Conservation (phyloP, 2,888 invertebrate genomes). For the Teleiodes luculella region DNA sequence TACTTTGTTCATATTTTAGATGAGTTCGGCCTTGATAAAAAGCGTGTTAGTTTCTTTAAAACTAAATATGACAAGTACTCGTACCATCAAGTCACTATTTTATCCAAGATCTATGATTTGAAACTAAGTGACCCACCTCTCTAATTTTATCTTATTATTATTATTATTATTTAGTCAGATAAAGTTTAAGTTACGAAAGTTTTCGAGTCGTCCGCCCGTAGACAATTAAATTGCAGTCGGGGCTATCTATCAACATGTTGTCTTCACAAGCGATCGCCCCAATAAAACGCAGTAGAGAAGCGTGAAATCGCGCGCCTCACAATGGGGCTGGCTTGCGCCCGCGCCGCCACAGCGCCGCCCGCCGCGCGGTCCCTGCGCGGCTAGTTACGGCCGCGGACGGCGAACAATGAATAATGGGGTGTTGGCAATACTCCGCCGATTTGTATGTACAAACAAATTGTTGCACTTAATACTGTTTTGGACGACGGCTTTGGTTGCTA, state of each 20-base stretch:
- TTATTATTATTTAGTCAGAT: neutral
- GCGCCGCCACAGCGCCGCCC: neutral
- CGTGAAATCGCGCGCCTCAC: slow-evolving; percentile 43
- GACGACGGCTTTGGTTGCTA: slow-evolving; percentile 10
- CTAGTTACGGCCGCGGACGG: slow-evolving; percentile 4
- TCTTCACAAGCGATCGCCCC: slow-evolving; percentile 34
- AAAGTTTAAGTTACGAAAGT: neutral
- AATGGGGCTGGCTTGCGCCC: slow-evolving; percentile 12
- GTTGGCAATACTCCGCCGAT: slow-evolving; percentile 40
- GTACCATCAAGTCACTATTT: too few species aligned
- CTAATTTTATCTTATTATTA: too few species aligned
- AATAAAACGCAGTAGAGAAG: slow-evolving; percentile 36
- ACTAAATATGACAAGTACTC: too few species aligned
- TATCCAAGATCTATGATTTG: too few species aligned
- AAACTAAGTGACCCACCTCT: too few species aligned
- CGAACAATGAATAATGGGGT: slow-evolving; percentile 54
- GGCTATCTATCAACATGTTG: slow-evolving; percentile 29
- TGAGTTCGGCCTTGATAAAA: too few species aligned
- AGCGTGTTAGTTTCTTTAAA: too few species aligned
- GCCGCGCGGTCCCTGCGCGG: neutral
- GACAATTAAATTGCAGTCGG: slow-evolving; percentile 21
- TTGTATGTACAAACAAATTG: slow-evolving; percentile 43
- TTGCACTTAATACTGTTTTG: slow-evolving; percentile 19
- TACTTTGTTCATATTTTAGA: too few species aligned
- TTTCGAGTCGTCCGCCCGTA: neutral